Percentiles rank a stretch among this genome's conserved stretches.
Conservation (phyloP, 2,888 invertebrate species). For the Paralinhomoeus sp. region DNA sequence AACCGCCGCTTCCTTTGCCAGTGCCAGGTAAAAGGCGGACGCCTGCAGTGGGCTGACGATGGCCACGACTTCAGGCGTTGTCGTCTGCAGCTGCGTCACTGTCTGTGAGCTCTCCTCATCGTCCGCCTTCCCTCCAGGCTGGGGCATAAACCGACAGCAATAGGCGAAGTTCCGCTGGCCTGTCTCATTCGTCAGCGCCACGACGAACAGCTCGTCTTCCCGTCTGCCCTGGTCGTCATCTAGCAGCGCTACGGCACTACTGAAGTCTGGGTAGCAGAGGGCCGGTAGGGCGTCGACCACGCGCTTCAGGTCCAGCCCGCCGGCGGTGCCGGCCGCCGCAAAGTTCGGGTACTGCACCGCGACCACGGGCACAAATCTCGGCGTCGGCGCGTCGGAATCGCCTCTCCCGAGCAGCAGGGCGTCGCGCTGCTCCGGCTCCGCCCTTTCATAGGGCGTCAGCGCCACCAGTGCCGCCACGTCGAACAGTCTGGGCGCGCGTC, state of each 20-base stretch:
- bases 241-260: neutral
- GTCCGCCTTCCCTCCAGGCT: neutral
- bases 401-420: neutral
- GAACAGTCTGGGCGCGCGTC: conserved; percentile 3
- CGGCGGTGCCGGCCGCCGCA: neutral
- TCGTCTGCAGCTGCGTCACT: neutral
- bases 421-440: neutral
- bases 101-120: neutral
- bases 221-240: neutral
- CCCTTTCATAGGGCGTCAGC: neutral
- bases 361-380: neutral
- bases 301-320: neutral
- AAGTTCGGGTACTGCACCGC: neutral
- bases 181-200: conserved; percentile 2
- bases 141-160: conserved; percentile 3
- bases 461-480: conserved; percentile 1
- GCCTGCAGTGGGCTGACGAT: conserved; percentile 2
- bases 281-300: neutral
- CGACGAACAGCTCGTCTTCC: conserved; percentile 3
- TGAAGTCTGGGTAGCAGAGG: conserved; percentile 4
- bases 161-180: conserved; percentile 4
- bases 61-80: conserved; percentile 2
- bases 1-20: neutral
- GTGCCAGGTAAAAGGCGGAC: neutral
- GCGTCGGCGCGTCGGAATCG: neutral